Base-by-base conservation (phyloP, 2,797 vertebrate genomes). In the Rhinella marina region DNA sequence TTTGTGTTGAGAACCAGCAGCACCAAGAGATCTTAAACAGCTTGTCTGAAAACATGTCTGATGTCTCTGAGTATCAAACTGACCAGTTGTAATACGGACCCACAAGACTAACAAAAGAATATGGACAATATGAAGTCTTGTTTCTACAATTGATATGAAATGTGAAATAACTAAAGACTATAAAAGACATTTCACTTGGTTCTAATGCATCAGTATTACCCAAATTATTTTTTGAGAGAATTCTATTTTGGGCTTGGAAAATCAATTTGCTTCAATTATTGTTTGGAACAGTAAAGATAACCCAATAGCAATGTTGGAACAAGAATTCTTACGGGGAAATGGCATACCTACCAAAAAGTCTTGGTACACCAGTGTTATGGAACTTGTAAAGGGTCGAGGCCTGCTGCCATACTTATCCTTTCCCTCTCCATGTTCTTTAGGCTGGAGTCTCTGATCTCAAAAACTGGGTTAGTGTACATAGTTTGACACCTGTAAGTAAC, bases 1-100 rank as follows among this genome's bases (percentile, higher is more conserved):
- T 95, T 87, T 97, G 95, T 89, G 95, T 92, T 0, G 96, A 97
- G 52, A 90, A 94, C 91, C 94, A 96, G 90, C 95, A 97, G 88
- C 96, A 96, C 81, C 95, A 96, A 19, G 88, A 89, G 64, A 89
- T 89, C 17, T 84, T 89, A 50, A 91, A 96, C 48, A 96, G 96
- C 91, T 95, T 96, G 87, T 96, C 96, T 0, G 95, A 96, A 89
- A 94, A 92, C 32, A 93, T 95, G 72, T 95, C 96, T 0, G 95
- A 96, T 89, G 92, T 93, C 9, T 95, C 95, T 0, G 94, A 95
- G 66, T 96, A 95, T 88, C 95, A 94, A 82, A 95, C 95, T 0
- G 95, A 96, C 91, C 95, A 96, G 86, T 94, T 95, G 92, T 96
- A 93, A 91, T 90, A 81, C 25, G 78, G 8, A 17, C 79, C 12